phyloP scores from a whole-genome alignment of 2,113 vertebrate species.

The Hippopotamus amphibius region DNA sequence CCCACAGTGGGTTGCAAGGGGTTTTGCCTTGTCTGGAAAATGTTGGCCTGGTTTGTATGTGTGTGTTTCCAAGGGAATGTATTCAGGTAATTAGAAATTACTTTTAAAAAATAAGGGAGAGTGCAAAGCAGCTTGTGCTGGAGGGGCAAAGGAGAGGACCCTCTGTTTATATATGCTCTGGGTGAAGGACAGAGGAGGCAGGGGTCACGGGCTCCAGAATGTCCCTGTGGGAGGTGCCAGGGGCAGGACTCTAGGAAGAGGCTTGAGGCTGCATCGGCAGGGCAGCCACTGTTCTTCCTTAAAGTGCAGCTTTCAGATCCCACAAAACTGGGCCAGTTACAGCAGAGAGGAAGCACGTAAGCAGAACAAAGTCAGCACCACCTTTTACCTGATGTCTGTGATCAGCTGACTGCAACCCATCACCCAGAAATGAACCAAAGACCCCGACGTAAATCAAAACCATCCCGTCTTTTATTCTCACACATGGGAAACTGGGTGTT shows the following conservation, averaged over 20 bases:
- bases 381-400: not conserved
- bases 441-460: not conserved
- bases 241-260: not conserved
- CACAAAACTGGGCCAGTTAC: not conserved
- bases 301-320: not conserved
- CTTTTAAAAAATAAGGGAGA: not conserved
- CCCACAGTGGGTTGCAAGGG: rapidly evolving
- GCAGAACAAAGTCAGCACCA: not conserved
- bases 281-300: not conserved
- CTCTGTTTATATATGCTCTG: no score
- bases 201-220: rapidly evolving
- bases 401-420: not conserved
- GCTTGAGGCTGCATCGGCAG: rapidly evolving
- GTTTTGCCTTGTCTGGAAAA: not conserved
- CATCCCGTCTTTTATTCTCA: not conserved
- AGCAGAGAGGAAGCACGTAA: rapidly evolving
- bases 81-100: not conserved
- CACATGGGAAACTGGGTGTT: not conserved
- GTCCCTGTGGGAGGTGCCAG: rapidly evolving
- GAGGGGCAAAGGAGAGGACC: not conserved
- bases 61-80: not conserved
- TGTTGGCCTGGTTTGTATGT: no score
- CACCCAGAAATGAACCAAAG: not conserved
- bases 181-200: not conserved
- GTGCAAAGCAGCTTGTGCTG: not conserved